A percentile compares a stretch with the other conserved stretches of the same genome.
These are phyloP conservation scores for Malurus alboscapulatus DNA, from an alignment of 2,113 vertebrate genomes.

Conservation along the genomic window DNA sequence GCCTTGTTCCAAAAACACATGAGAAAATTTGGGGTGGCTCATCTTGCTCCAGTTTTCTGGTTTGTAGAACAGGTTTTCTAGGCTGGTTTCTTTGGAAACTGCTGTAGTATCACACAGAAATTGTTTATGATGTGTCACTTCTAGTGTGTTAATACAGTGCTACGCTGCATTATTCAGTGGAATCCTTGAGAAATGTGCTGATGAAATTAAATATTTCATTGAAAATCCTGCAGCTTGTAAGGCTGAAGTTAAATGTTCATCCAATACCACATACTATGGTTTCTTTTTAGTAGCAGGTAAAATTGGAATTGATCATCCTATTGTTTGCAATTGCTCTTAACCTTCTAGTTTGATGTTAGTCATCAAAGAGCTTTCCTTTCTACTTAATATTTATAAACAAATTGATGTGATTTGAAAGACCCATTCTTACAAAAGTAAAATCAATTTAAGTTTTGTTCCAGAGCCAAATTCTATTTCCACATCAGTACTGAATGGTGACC, in stretches of 20 bases:
- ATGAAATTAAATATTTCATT: constrained; percentile 5
- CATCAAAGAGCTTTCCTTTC: background rate
- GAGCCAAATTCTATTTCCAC: background rate
- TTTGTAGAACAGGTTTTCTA: background rate
- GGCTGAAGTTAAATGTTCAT: background rate
- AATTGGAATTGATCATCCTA: background rate
- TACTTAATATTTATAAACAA: background rate
- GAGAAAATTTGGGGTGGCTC: background rate
- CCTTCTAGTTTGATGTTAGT: background rate
- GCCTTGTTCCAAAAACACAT: background rate
- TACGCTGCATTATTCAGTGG: constrained; percentile 31
- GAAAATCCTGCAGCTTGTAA: background rate
- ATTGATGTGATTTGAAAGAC: background rate
- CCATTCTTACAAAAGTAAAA: background rate
- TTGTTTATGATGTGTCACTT: background rate
- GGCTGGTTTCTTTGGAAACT: background rate
- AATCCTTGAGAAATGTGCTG: background rate
- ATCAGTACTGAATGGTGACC: background rate
- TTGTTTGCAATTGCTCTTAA: constrained; percentile 1
- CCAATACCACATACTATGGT: background rate
- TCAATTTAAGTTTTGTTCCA: background rate
- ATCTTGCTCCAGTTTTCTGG: background rate
- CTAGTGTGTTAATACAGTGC: background rate
- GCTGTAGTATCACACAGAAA: background rate
- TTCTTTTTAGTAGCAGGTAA: background rate